Conservation (phyloP, 30 jellyfish, hydroid and myxozoan species). For the Mastigias papua region DNA sequence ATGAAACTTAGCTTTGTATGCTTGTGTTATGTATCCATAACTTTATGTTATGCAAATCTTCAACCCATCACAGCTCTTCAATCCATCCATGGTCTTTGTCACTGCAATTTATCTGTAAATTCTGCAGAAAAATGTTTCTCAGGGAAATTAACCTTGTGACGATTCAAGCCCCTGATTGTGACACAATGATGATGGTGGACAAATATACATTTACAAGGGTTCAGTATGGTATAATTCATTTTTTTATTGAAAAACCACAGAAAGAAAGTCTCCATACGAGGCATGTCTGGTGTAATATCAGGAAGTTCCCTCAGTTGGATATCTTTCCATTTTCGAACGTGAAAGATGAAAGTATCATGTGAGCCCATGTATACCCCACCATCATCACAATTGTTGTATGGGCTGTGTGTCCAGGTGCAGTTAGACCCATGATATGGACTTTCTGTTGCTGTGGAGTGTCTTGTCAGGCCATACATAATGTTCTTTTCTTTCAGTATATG, state of each 20-base stretch:
- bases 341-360: slow-evolving; percentile 78
- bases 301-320: slow-evolving; percentile 8
- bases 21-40: too few species aligned
- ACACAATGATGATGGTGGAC: slow-evolving; percentile 86
- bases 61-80: too few species aligned
- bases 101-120: background rate
- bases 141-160: background rate
- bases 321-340: slow-evolving; percentile 11
- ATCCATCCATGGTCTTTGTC: too few species aligned
- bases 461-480: slow-evolving; percentile 43
- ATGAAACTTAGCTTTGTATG: too few species aligned
- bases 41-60: too few species aligned
- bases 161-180: slow-evolving; percentile 39
- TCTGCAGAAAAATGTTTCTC: background rate
- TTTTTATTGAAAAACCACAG: slow-evolving; percentile 55
- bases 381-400: slow-evolving; percentile 25
- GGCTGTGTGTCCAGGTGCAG: background rate
- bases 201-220: slow-evolving; percentile 67
- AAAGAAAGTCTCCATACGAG: slow-evolving; percentile 64
- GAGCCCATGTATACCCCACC: slow-evolving; percentile 61
- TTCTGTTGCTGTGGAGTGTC: slow-evolving; percentile 14
- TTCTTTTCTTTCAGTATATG: background rate
- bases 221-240: slow-evolving; percentile 54
- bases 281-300: slow-evolving; percentile 39
- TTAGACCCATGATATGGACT: background rate